Base-by-base conservation (phyloP, 2,113 vertebrate species). In the Lontra canadensis region DNA sequence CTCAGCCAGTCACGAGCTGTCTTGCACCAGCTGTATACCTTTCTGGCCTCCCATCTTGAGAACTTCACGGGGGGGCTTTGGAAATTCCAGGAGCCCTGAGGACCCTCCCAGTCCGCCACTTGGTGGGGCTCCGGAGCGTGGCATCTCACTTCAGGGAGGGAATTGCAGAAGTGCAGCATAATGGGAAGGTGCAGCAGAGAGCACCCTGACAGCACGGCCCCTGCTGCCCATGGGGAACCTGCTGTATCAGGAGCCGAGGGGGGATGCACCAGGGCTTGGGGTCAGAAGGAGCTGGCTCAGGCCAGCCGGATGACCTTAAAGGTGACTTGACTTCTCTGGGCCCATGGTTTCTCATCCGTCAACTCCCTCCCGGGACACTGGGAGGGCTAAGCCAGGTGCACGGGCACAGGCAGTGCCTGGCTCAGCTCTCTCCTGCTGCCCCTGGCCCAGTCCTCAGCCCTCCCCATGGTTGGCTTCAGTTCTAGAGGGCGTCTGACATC, bases 201-300 rank as follows among this genome's bases (percentile, higher is more conserved):
- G 92, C 25, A 6, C 26, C 47, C 29, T 6, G 31, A n/a, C 0
- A 0, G 1, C 21, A 18, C 26, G n/a, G 29, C 34, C 23, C 20
- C 7, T 63, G 44, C 7, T 67, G 74, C n/a, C 44, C 13, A 0
- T 1, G 23, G 14, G n/a, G 36, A 80, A 84, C 42, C 3, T 0
- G 0, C 18, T 69, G 12, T 3, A 9, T 39, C 78, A 42, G 44
- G 42, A 39, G 44, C 42, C 2, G 0, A 4, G 0, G 44, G 39
- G 5, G 7, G 21, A 21, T 76, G 78, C 83, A 65, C 10, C 17
- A 4, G n/a, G 59, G 26, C 63, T 49, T 76, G 15, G 31, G 31
- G 3, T n/a, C 31, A 57, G 29, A 74, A 39, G 39, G 61, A 39
- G 18, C 0, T 12, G 42, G 21, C 55, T 47, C 21, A 36, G 57